Evolutionary conservation across 2,113 vertebrate species (phyloP).

Genomic region (Hypomesus transpacificus): DNA sequence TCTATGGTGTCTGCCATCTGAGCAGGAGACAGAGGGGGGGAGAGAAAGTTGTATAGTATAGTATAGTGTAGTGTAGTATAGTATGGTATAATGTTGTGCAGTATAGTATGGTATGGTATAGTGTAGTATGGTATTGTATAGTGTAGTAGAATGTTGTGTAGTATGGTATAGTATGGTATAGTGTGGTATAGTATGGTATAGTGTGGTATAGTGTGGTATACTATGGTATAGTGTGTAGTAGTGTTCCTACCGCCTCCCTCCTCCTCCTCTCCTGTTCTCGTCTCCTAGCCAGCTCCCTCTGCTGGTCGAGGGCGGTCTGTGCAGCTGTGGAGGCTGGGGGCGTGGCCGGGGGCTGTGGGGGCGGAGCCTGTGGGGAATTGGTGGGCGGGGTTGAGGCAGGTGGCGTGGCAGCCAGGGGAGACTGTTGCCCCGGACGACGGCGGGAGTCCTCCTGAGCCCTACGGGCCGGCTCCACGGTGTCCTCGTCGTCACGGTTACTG

Average conservation of each 20-base stretch:
- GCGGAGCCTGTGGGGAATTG: slow-evolving; percentile 73
- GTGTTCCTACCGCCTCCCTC: slow-evolving; percentile 71
- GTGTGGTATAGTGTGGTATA: no score
- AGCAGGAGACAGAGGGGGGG: slow-evolving; percentile 2
- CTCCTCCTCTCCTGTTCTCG: slow-evolving; percentile 86
- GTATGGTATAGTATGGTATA: no score
- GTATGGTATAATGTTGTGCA: no score
- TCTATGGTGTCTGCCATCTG: slow-evolving; percentile 92
- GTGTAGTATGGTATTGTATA: no score
- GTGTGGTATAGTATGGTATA: no score
- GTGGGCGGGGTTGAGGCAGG: slow-evolving; percentile 70
- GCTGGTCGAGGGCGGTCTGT: slow-evolving; percentile 82
- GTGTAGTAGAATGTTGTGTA: no score
- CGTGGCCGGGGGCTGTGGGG: slow-evolving; percentile 46
- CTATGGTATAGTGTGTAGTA: background rate
- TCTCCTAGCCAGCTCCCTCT: slow-evolving; percentile 84
- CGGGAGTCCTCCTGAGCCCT: slow-evolving; percentile 60
- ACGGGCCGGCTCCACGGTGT: slow-evolving; percentile 58
- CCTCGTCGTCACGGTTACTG: slow-evolving; percentile 83
- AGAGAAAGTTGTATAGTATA: background rate
- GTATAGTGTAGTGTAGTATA: no score
- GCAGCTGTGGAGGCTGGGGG: slow-evolving; percentile 49
- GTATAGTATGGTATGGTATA: no score
- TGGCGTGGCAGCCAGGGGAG: slow-evolving; percentile 62
- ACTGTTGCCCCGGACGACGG: slow-evolving; percentile 65